These are phyloP conservation scores for Aethina tumida DNA, from an alignment of 1,140 invertebrate species.

Conservation along the genomic window DNA sequence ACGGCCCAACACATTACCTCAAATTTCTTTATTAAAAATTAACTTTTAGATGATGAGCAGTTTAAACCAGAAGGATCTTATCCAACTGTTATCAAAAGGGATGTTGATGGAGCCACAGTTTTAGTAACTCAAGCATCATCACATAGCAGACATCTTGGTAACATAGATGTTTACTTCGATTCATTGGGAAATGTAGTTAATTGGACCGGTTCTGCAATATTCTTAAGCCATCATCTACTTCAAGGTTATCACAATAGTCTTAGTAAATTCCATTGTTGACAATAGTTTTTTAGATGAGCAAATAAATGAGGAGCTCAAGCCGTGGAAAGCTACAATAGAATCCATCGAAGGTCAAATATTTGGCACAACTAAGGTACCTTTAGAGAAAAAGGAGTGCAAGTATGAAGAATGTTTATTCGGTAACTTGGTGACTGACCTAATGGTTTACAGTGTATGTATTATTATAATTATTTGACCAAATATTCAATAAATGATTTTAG, in stretches of 20 bases:
- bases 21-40: too few species aligned
- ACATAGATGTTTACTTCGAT: conserved; percentile 61
- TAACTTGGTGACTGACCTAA: conserved; percentile 62
- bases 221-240: conserved; percentile 49
- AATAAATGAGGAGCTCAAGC: conserved; percentile 41
- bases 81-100: conserved; percentile 31
- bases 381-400: conserved; percentile 46
- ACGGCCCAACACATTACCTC: too few species aligned
- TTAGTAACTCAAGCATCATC: conserved; percentile 58
- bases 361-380: conserved; percentile 43
- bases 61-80: conserved; percentile 42
- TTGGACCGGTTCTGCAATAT: conserved; percentile 64
- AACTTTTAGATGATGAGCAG: too few species aligned
- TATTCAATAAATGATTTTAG: too few species aligned
- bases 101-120: conserved; percentile 44
- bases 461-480: not conserved
- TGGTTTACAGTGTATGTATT: conserved; percentile 46
- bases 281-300: conserved; percentile 21
- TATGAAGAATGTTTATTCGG: conserved; percentile 62
- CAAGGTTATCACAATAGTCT: conserved; percentile 41
- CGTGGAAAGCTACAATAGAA: conserved; percentile 49
- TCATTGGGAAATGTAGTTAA: conserved; percentile 50
- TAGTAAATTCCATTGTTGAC: not conserved
- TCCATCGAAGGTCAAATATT: conserved; percentile 42
- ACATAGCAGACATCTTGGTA: conserved; percentile 62